These are phyloP conservation scores for Tupaia tana DNA, from an alignment of 2,113 vertebrate genomes.

Conservation along the genomic window DNA sequence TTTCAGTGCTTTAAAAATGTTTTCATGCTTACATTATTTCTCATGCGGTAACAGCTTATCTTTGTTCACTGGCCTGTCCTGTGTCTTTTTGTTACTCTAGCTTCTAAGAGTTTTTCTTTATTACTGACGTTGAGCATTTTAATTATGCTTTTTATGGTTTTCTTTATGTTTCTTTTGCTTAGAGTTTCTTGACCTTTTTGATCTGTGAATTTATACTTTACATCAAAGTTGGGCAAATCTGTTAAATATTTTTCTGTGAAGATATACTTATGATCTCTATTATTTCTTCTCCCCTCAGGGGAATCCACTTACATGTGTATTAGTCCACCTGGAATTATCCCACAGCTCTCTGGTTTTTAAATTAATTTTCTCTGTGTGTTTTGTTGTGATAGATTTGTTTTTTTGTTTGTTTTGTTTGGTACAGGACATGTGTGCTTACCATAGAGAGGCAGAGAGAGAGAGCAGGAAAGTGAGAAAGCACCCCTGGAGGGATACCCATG, in stretches of 20 bases:
- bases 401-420: background rate
- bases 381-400: background rate
- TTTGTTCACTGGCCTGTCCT: background rate
- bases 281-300: background rate
- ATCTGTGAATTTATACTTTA: background rate
- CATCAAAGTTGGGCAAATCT: background rate
- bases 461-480: no score
- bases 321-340: background rate
- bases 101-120: background rate
- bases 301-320: background rate
- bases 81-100: background rate
- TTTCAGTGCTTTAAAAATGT: background rate
- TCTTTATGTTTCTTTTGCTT: background rate
- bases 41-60: background rate
- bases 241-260: background rate
- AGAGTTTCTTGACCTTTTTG: background rate
- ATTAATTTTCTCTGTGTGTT: background rate
- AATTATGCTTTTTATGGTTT: background rate
- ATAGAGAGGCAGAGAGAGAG: no score
- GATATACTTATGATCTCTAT: background rate
- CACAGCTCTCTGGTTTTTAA: background rate
- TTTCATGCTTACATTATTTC: background rate
- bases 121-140: background rate
- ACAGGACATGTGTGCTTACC: no score
- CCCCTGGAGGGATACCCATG: no score